Evolutionary conservation across 2,888 invertebrate genomes (phyloP), one percentile per base, ranked within the genome.

Genomic region (Pseudolycoriella hygida): DNA sequence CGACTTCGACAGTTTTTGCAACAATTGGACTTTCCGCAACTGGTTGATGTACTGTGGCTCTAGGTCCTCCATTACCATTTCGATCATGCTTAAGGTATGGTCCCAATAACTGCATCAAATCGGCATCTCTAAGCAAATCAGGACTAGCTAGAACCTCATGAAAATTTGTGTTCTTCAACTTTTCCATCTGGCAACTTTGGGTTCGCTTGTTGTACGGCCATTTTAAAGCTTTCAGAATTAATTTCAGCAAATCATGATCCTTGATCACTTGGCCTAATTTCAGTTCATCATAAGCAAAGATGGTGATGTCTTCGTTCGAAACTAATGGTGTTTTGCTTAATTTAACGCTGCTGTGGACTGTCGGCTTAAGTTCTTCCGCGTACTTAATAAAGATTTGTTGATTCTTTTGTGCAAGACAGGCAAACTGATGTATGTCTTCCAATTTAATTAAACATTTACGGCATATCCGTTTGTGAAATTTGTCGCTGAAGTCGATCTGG

Each of bases 191-290:
- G 43, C 55, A 48, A 2, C 58, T 57, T 42, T 61, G 53, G 30
- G 59, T 61, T 12, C 53, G 55, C 19, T 52, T 51, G 20, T 54
- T 59, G 15, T 57, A 55, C 4, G 62, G 60, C 64, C 64, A 64
- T 51, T 65, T 62, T 0, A 64, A 51, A 1, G 65, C 64, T 48
- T 62, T 64, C 3, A 65, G 50, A 46, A 64, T 65, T n/a, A 64
- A 53, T 44, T 56, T 60, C 10, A 64, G 47, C n/a, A 64, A 52
- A 47, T 64, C 65, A 8, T 57, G 54, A 53, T 64, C 64, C 38
- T 60, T 58, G 19, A 64, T 64, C 4, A 64, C 61, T 47, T 59
- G 58, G 2, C 64, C 64, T 34, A 64, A 50, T 17, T 59, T 54
- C 40, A 64, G 54, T 12, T 47, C 47, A 37, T 60, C 56, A 11